phyloP scores from a whole-genome alignment of 2,797 vertebrate genomes.

The Otolemur crassicaudatus region DNA sequence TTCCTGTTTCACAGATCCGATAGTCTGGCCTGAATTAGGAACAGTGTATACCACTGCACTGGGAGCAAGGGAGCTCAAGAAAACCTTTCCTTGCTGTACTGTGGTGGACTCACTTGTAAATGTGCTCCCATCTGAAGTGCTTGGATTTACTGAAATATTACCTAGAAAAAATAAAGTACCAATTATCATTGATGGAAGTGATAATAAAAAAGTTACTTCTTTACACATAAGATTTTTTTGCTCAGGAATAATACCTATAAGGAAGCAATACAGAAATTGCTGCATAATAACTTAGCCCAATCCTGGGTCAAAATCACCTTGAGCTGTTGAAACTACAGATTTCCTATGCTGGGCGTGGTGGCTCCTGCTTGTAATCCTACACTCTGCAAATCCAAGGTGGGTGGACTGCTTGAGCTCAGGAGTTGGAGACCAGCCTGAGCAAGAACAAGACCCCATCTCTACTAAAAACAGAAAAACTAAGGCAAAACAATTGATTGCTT shows the following conservation, averaged over 20 bases:
- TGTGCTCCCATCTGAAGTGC: conserved; percentile 90
- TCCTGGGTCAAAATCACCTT: neutral
- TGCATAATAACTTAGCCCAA: neutral
- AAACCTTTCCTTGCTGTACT: conserved; percentile 93
- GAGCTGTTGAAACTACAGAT: neutral
- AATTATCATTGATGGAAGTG: conserved; percentile 59
- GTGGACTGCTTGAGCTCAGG: too few species aligned
- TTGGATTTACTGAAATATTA: conserved; percentile 91
- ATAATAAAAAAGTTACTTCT: neutral
- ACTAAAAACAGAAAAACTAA: too few species aligned
- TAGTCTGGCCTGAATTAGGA: conserved; percentile 89
- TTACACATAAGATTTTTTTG: neutral
- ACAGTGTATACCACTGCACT: conserved; percentile 94
- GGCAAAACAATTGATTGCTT: too few species aligned
- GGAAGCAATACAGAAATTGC: neutral
- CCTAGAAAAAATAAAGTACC: conserved; percentile 86
- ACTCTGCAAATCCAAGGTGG: too few species aligned
- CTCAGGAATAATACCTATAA: neutral
- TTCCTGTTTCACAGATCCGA: conserved; percentile 96
- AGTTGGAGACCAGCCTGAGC: too few species aligned
- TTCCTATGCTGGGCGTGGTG: neutral
- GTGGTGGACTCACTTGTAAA: conserved; percentile 90
- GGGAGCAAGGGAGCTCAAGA: conserved; percentile 93
- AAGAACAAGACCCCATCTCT: too few species aligned
- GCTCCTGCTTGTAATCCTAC: too few species aligned